phyloP scores from a whole-genome alignment of 1,140 invertebrate genomes.

The Aporrectodea caliginosa region DNA sequence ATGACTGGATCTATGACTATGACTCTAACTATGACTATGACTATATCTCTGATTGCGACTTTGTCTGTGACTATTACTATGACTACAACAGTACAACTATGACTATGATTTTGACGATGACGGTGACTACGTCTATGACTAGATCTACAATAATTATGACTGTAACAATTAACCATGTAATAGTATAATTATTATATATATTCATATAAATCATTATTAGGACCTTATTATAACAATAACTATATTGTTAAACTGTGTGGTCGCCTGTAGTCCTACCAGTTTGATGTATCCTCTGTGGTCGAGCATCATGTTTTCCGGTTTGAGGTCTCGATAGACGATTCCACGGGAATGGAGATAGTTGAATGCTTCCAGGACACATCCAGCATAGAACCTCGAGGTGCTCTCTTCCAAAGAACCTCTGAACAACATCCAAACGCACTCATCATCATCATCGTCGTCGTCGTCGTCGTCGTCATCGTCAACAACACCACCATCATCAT shows the following conservation, averaged over 20 bases:
- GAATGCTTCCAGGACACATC: constrained; percentile 86
- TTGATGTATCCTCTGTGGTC: constrained; percentile 84
- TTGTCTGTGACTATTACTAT: background rate
- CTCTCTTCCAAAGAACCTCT: constrained; percentile 76
- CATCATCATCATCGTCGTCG: background rate
- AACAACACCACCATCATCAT: background rate
- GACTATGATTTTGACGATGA: background rate
- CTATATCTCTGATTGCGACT: no score
- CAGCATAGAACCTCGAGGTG: constrained; percentile 80
- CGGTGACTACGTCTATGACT: no score
- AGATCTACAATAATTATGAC: no score
- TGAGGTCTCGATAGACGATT: constrained; percentile 89
- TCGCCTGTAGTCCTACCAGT: constrained; percentile 61
- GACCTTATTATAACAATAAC: background rate
- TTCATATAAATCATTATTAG: background rate
- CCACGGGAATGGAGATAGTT: constrained; percentile 80
- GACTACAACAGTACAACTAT: background rate
- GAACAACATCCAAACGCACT: background rate
- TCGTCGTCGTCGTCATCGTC: background rate
- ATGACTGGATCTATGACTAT: background rate
- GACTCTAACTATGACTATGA: background rate
- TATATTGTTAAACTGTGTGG: background rate
- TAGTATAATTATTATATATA: no score
- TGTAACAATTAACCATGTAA: no score
- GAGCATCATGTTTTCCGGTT: constrained; percentile 90